Base-by-base conservation (phyloP, 2,888 invertebrate species). In the Heterodera filipjevi region DNA sequence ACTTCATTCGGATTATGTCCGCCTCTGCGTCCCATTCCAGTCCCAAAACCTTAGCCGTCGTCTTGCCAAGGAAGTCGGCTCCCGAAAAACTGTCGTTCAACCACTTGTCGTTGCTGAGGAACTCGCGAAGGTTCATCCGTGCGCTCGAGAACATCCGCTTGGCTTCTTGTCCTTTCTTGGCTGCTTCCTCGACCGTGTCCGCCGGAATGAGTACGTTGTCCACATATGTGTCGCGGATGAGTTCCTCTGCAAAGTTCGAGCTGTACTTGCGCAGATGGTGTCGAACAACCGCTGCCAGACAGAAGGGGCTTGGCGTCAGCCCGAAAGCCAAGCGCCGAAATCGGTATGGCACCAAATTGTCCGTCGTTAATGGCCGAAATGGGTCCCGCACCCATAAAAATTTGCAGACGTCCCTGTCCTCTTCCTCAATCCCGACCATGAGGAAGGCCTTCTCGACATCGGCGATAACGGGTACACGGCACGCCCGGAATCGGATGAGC, bases 391-490 rank as follows among this genome's bases (percentile, higher is more conserved):
- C 30, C 84, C 84, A 84, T 1, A 84, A 33, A 30, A 84, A 84
- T 5, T 82, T 49, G 27, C 66, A 70, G 2, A 74, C 77, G 30
- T 84, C 81, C 16, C 82, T n/a, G 46, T 84, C 79, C 12, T 49
- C 59, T 8, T 16, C 53, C 10, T 76, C 53, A 8, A 82, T 39
- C 1, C 68, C 49, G n/a, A 82, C 53, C 59, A 76, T 77, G 6
- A 81, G 77, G 30, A 81, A 81, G 1, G 81, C 81, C 66, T 81
- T 81, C 49, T 81, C 81, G 12, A 81, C 72, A 71, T 82, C 82
- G 3, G 79, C 66, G 27, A 77, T 64, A 0, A 82, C 46, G 14
- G 39, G 71, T 19, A 78, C 35, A 0, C 53, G 32, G 32, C 27
- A 33, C 0, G 33, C 19, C 16, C 80, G 68, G 64, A 80, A 77